These are phyloP conservation scores for Hypselothyrea guttata DNA, from an alignment of 2,888 invertebrate genomes.

Conservation along the genomic window DNA sequence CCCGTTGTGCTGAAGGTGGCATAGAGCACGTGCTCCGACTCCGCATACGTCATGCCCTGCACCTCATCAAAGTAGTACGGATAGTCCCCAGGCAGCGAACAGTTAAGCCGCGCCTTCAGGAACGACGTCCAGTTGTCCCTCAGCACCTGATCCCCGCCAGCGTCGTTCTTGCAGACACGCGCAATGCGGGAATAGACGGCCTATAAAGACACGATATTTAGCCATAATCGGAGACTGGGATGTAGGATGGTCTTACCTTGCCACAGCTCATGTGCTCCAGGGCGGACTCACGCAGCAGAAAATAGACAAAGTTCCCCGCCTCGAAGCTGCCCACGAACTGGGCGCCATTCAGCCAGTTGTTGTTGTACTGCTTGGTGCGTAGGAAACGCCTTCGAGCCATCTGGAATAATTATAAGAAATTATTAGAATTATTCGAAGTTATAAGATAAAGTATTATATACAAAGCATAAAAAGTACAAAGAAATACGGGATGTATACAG, in stretches of 20 bases:
- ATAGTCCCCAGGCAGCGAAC: conserved; percentile 91
- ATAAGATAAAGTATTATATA: no score
- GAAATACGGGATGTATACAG: no score
- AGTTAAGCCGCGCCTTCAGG: conserved; percentile 92
- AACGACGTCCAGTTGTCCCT: conserved; percentile 96
- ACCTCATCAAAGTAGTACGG: conserved; percentile 95
- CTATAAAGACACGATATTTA: no score
- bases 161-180: conserved; percentile 94
- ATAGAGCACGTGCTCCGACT: conserved; percentile 90
- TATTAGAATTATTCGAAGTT: no score
- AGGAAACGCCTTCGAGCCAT: conserved; percentile 83
- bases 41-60: conserved; percentile 91
- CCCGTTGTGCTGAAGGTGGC: conserved; percentile 92
- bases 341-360: conserved; percentile 95
- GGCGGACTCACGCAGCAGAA: conserved; percentile 94
- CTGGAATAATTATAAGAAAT: no score
- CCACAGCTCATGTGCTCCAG: conserved; percentile 97
- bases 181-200: conserved; percentile 94
- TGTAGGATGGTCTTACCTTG: conserved; percentile 85
- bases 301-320: conserved; percentile 93
- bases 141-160: conserved; percentile 89
- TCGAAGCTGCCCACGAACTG: conserved; percentile 97
- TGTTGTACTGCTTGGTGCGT: conserved; percentile 90
- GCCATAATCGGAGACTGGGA: no score
- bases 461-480: no score